These are phyloP conservation scores for Actinostola sp. DNA, from an alignment of 92 coral and sea anemone species.

Conservation along the genomic window DNA sequence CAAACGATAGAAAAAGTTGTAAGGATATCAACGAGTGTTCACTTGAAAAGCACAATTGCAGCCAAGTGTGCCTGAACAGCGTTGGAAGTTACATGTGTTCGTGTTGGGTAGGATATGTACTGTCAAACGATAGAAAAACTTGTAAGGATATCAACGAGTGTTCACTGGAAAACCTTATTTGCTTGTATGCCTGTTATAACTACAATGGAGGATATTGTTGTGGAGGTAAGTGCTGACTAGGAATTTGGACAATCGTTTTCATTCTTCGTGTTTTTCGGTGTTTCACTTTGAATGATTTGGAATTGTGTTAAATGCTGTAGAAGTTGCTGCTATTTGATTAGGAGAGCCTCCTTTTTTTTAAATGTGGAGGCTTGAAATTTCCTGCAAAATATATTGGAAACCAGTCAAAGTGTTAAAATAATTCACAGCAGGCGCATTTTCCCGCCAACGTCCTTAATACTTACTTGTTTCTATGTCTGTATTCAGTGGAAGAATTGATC, in stretches of 20 bases:
- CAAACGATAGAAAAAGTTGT: neutral
- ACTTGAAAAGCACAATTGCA: neutral
- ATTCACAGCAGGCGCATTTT: neutral
- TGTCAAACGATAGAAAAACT: neutral
- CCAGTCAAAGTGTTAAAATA: neutral
- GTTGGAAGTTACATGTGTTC: conserved; percentile 18
- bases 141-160: conserved; percentile 18
- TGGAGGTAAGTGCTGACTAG: conserved; percentile 6
- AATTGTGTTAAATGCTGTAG: no score
- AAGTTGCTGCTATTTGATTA: no score
- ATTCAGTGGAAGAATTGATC: neutral
- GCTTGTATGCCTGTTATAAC: neutral
- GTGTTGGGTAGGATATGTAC: conserved; percentile 2
- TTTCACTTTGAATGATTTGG: neutral
- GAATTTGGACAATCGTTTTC: neutral
- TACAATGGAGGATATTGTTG: conserved; percentile 6
- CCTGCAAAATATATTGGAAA: no score
- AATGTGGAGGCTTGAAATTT: no score
- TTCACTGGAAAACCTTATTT: neutral
- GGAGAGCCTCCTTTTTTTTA: no score
- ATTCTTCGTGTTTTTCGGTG: neutral
- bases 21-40: conserved; percentile 18
- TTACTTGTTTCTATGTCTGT: neutral
- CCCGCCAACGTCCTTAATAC: neutral
- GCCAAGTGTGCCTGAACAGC: conserved; percentile 5